Evolutionary conservation across 2,113 vertebrate species (phyloP), one percentile per base, ranked within the genome.

Genomic region (Nesoenas mayeri): DNA sequence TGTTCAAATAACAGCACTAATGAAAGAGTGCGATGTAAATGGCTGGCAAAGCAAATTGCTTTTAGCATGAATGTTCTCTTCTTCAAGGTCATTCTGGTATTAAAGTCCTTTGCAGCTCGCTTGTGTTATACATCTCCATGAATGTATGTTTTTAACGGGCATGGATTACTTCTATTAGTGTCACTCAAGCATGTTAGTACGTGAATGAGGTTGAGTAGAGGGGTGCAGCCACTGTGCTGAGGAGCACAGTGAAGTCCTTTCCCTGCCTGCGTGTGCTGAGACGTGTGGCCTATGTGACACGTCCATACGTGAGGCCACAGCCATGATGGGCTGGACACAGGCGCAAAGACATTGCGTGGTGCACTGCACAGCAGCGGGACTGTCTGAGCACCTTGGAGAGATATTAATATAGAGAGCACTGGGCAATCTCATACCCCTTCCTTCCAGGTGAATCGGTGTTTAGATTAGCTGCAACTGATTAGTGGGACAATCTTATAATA

Each of bases 11-110:
- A 66, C 48, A 81, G 53, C 32, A 20, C 53, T 92, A 92, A 93
- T 72, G 78, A 87, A 75, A 87, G 40, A 58, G 57, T 85, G 16
- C 44, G 28, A 50, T 67, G 38, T 48, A 94, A 95, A 78, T 8
- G 89, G 91, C 94, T 93, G 61, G 47, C 83, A 89, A 95, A 95
- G 80, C 84, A 89, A 88, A 85, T 75, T 75, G 32, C 40, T 89
- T 44, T 47, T 77, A 85, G 57, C 34, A 19, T 3, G 0, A 38
- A 70, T 85, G 88, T 88, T 94, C 50, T 62, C 32, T 89, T 29
- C 61, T 81, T 66, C 93, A 93, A 89, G 89, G 93, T 96, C 65
- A 54, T 82, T 73, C 50, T 81, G n/a, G 2, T 65, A 79, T 38
- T 56, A 54, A 93, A 75, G 36, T 64, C 17, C 53, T 74, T 73